Percentiles rank a stretch among this genome's conserved stretches.
Evolutionary conservation across 2,113 vertebrate species (phyloP).

Genomic region (Puffinus mauretanicus): DNA sequence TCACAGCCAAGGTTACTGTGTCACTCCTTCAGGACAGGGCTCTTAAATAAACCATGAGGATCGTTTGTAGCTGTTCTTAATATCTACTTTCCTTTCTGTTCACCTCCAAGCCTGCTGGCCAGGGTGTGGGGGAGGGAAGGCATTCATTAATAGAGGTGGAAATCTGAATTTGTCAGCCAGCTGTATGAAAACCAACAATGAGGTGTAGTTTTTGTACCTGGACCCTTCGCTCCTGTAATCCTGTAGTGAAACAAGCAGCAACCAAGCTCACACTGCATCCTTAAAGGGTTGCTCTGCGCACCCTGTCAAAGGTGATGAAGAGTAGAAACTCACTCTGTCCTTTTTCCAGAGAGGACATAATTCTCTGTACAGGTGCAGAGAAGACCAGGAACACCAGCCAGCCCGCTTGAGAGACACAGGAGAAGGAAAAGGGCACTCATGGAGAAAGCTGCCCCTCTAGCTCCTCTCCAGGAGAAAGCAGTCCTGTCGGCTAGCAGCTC

Average conservation of each 20-base stretch:
- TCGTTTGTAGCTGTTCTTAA: background rate
- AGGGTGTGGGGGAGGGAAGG: background rate
- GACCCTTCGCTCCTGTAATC: background rate
- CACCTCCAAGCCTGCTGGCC: background rate
- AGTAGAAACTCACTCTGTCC: background rate
- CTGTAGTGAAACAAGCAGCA: background rate
- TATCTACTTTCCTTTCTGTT: background rate
- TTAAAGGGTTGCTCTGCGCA: background rate
- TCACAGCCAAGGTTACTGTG: conserved; percentile 41
- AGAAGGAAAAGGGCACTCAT: background rate
- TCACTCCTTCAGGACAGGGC: background rate
- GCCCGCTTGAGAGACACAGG: background rate
- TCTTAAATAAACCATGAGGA: background rate
- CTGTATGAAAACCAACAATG: background rate
- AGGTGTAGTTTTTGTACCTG: background rate
- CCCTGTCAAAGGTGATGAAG: background rate
- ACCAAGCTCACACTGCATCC: background rate
- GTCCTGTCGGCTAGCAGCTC: background rate
- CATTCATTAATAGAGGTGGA: background rate
- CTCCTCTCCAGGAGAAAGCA: background rate
- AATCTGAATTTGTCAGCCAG: background rate
- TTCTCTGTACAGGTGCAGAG: background rate
- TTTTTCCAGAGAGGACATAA: background rate
- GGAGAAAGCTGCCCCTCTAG: background rate
- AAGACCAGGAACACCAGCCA: background rate